phyloP scores from a whole-genome alignment of 30 jellyfish, hydroid and myxozoan species.

The Aurelia aurita complex sp. Pacific region DNA sequence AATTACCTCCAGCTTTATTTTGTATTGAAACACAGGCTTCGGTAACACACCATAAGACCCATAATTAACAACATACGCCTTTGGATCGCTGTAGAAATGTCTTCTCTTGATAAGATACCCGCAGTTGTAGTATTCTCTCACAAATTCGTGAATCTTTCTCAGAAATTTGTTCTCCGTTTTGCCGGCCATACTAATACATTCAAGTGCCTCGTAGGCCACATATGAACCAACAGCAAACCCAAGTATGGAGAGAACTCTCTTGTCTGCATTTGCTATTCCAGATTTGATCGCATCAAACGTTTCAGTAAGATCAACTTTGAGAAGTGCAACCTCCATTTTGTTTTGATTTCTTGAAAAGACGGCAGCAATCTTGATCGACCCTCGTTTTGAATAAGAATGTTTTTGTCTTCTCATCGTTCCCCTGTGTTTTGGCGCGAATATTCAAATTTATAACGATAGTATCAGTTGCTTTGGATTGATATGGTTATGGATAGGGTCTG shows the following conservation, averaged over 20 bases:
- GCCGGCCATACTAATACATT: slow-evolving; percentile 64
- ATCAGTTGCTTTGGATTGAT: too few relatives aligned
- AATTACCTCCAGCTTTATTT: slow-evolving; percentile 65
- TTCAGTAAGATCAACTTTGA: slow-evolving; percentile 36
- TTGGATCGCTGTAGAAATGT: slow-evolving; percentile 44
- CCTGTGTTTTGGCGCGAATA: too few relatives aligned
- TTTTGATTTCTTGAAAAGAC: too few relatives aligned
- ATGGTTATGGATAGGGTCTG: too few relatives aligned
- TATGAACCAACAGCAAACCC: slow-evolving; percentile 65
- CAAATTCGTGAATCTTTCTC: slow-evolving; percentile 53
- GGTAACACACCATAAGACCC: slow-evolving; percentile 98
- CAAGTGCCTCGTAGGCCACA: slow-evolving; percentile 54
- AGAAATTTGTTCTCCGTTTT: slow-evolving; percentile 22
- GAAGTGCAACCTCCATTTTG: slow-evolving; percentile 42
- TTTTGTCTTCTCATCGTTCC: too few relatives aligned
- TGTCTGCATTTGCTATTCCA: slow-evolving; percentile 32
- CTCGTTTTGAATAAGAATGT: too few relatives aligned
- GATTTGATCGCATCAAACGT: slow-evolving; percentile 9
- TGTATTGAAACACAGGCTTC: slow-evolving; percentile 69
- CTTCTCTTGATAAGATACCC: slow-evolving; percentile 60
- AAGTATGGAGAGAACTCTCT: slow-evolving; percentile 4
- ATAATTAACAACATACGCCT: slow-evolving; percentile 72
- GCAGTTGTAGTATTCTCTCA: slow-evolving; percentile 72
- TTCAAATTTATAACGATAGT: too few relatives aligned
- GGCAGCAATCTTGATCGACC: too few relatives aligned